Conservation (phyloP, 1,140 invertebrate species). For the Stegodyphus mimosarum region DNA sequence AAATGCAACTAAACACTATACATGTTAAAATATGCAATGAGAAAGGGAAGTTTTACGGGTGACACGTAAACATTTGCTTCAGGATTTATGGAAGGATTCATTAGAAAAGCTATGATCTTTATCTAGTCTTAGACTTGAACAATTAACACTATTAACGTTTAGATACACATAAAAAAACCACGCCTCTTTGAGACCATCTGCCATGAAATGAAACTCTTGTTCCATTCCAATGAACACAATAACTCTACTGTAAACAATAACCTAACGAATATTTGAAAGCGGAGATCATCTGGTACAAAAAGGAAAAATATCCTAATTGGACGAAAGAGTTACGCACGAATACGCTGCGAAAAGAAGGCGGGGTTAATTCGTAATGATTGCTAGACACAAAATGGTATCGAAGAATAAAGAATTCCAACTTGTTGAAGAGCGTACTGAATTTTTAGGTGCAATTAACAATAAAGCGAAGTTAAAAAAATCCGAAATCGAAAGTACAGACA, state of each 20-base stretch:
- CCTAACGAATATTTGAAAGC: not conserved
- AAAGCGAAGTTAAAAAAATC: not conserved
- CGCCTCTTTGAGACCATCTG: constrained; percentile 18
- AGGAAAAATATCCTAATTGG: constrained; percentile 46
- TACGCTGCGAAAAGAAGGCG: constrained; percentile 22
- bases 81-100: too few relatives aligned
- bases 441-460: constrained; percentile 46
- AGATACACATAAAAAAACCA: constrained; percentile 18
- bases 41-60: too few relatives aligned
- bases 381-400: not conserved
- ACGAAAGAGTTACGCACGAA: constrained; percentile 49
- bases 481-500: constrained; percentile 6
- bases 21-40: too few relatives aligned
- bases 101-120: too few relatives aligned
- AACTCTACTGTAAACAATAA: constrained; percentile 36
- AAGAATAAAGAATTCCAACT: constrained; percentile 19
- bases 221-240: constrained; percentile 29
- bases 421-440: constrained; percentile 45
- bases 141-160: constrained; percentile 40
- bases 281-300: not conserved
- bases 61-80: too few relatives aligned
- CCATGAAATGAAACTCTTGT: not conserved
- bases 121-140: too few relatives aligned
- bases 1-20: too few relatives aligned
- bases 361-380: not conserved